These are phyloP conservation scores for Zosterops hypoxanthus DNA, from an alignment of 2,113 vertebrate species.

Conservation along the genomic window DNA sequence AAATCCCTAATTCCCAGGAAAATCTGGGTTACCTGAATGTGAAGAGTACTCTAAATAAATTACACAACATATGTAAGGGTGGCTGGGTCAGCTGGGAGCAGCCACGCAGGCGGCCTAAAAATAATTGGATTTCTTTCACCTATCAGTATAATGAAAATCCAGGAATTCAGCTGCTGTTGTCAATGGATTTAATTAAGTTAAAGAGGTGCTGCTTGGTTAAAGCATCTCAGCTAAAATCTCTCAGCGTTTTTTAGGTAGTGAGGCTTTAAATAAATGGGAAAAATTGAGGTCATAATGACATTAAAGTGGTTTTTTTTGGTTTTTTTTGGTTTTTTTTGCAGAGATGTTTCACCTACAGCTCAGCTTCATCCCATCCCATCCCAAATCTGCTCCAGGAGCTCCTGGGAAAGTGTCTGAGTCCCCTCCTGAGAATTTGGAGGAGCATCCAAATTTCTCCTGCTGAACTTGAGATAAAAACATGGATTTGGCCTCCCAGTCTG, in stretches of 20 bases:
- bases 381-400: not conserved
- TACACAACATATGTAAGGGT: not conserved
- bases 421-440: too few relatives aligned
- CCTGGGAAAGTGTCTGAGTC: not conserved
- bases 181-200: not conserved
- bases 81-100: not conserved
- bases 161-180: not conserved
- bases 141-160: not conserved
- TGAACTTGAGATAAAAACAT: fast-evolving
- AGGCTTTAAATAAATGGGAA: not conserved
- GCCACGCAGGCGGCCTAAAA: not conserved
- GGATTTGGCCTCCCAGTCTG: not conserved
- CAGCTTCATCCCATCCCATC: not conserved
- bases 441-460: not conserved
- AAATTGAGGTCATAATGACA: not conserved
- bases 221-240: not conserved
- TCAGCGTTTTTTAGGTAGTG: fast-evolving
- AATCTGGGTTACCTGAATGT: slow-evolving; percentile 31
- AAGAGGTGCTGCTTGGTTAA: not conserved
- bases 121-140: not conserved
- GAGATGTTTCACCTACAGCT: not conserved
- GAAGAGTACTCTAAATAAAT: slow-evolving; percentile 21
- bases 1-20: slow-evolving; percentile 3
- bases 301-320: fast-evolving
- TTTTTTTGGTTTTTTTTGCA: not conserved